Evolutionary conservation across 2,113 vertebrate species (phyloP), one percentile per base, ranked within the genome.

Genomic region (Alaudala cheleensis): DNA sequence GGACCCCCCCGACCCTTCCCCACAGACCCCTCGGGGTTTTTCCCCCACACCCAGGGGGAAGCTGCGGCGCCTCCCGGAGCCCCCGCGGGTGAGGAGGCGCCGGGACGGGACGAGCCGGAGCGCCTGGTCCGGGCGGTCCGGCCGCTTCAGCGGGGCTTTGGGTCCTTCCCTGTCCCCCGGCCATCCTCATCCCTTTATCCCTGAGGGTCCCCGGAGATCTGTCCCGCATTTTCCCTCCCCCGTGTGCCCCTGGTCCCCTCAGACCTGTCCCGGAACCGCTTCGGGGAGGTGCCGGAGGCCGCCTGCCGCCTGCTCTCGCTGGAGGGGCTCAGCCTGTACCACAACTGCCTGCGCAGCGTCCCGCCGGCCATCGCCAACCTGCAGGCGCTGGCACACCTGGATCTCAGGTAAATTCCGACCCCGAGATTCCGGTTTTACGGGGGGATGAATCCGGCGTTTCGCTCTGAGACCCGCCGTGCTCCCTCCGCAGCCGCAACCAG

Each of bases 191-290:
- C 34, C 10, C 33, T 2, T 1, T 20, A 37, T 37, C 25, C n/a
- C 2, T 24, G 42, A 3, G 28, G 10, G 12, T 34, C 4, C 18
- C 34, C 6, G 44, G 6, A 10, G 16, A 6, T 42, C 11, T 16
- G 44, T 34, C 53, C 54, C 81, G 26, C 72, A 51, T 50, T 73
- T 24, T 96, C 34, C 96, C 37, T 37, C 37, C 37, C 44, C n/a
- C 16, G 33, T 21, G 33, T 42, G 51, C 14, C 85, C 24, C 25
- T 40, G 11, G 57, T 33, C 95, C 47, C 96, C 29, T 11, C 95
- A 99, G 99, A 99, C 96, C 95, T 99, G 73, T 99, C 99, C 2
- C 98, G 98, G 97, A 99, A 99, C 96, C 98, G 98, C 4, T 98
- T 99, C 49, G 98, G 98, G n/a, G 99, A 99, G 96, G 97, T 99